Evolutionary conservation across 1,140 invertebrate species (phyloP), one percentile per base, ranked within the genome.

Genomic region (Parapsyche elsis): DNA sequence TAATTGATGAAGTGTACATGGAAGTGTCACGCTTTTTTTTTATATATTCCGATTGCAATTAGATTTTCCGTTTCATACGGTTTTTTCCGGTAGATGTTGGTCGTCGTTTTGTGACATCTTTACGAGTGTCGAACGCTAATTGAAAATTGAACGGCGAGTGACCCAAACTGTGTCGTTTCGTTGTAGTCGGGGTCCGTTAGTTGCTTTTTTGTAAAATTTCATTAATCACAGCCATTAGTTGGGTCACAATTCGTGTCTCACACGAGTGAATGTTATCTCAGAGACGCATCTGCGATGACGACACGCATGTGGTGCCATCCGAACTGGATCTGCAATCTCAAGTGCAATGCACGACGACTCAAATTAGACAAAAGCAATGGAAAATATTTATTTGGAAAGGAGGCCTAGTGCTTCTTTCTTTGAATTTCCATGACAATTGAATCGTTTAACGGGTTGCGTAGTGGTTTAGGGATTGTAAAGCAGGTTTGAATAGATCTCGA

Each of bases 191-290:
- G 10, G 10, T 53, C 16, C 16, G 12, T 53, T 53, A 12, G 10
- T 2, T 14, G 49, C 49, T 12, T 53, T 12, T 12, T 53, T 16
- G 49, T 53, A 9, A 26, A 44, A 75, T 46, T 75, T 75, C 16
- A 75, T 75, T 75, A 75, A 75, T 46, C 7, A 1, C 16, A 2
- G 49, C 49, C 49, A 53, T 53, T 53, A 53, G 49, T 53, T 14
- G 16, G 14, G 10, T 53, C 21, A 16, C n/a, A 53, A 75, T 53
- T 75, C 49, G 46, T 44, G 71, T 75, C 71, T 75, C 71, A 75
- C 49, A 53, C 71, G 71, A 38, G 46, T 23, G 46, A 75, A 75
- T 75, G 24, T 53, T 75, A 75, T 75, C 71, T 49, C 24, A 1
- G 16, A 9, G 19, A 53, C 16, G 46, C 38, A 75, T 75, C 71